These are phyloP conservation scores for Andrena cerasifolii DNA, from an alignment of 1,140 invertebrate species.

Conservation along the genomic window DNA sequence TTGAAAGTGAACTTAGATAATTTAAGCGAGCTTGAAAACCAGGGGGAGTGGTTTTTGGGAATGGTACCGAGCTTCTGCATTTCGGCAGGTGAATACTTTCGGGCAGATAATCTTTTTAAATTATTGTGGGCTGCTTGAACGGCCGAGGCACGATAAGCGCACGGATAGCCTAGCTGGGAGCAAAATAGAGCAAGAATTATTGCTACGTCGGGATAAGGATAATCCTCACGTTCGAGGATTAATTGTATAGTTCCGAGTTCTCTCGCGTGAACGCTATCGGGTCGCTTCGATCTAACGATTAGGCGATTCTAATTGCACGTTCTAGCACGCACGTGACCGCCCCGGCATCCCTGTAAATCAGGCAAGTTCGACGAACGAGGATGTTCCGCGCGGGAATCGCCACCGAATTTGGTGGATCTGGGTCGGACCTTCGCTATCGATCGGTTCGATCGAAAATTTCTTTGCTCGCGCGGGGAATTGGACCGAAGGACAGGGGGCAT, in stretches of 20 bases:
- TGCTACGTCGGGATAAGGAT: conserved; percentile 40
- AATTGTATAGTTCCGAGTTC: conserved; percentile 51
- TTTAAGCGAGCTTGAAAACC: not conserved
- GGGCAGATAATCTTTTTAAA: conserved; percentile 34
- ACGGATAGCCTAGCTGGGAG: not conserved
- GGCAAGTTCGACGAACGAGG: conserved; percentile 15
- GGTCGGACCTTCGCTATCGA: no score
- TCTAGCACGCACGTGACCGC: conserved; percentile 44
- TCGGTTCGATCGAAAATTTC: not conserved
- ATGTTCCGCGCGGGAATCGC: not conserved
- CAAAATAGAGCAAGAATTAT: conserved; percentile 50
- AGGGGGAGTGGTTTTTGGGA: not conserved
- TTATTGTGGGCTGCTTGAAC: conserved; percentile 11
- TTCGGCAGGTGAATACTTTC: not conserved
- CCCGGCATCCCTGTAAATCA: not conserved
- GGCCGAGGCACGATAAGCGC: conserved; percentile 15
- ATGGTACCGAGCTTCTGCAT: no score
- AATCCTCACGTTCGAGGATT: conserved; percentile 52
- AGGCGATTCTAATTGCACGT: conserved; percentile 52
- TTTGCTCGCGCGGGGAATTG: no score
- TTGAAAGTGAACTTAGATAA: not conserved
- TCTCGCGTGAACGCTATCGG: conserved; percentile 55
- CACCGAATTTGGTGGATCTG: not conserved
- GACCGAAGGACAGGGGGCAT: no score
- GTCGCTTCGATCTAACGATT: conserved; percentile 46